Evolutionary conservation across 2,888 invertebrate genomes (phyloP).

Genomic region (Azorinus chamasolen): DNA sequence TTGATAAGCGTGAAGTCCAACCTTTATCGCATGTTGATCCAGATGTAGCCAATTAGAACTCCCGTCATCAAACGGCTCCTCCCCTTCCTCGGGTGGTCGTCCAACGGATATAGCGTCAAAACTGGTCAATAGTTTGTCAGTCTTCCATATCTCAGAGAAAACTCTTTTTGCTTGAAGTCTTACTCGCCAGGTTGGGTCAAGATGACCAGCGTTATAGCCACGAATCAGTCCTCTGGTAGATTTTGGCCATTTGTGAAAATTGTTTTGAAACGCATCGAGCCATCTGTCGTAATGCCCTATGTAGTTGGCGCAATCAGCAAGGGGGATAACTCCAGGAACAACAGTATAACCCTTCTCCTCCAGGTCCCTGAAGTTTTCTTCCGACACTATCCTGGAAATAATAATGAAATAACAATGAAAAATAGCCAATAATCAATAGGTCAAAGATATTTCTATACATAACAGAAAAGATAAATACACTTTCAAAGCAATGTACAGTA

Average conservation of each 20-base stretch:
- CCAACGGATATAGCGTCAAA: conserved; percentile 81
- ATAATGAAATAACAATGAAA: too few relatives aligned
- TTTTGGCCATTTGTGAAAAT: conserved; percentile 62
- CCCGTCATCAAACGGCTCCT: conserved; percentile 58
- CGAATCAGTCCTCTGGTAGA: conserved; percentile 74
- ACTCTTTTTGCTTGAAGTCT: conserved; percentile 74
- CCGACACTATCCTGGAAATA: conserved; percentile 52
- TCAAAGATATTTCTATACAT: too few relatives aligned
- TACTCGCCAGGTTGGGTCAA: conserved; percentile 76
- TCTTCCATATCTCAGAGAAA: conserved; percentile 79
- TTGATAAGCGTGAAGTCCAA: conserved; percentile 77
- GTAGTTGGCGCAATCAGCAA: conserved; percentile 67
- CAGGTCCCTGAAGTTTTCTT: conserved; percentile 61
- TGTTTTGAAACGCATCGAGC: conserved; percentile 68
- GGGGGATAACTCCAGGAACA: conserved; percentile 64
- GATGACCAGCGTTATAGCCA: conserved; percentile 73
- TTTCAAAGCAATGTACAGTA: too few relatives aligned
- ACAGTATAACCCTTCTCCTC: conserved; percentile 75
- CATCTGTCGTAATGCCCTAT: conserved; percentile 69
- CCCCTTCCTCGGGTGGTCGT: conserved; percentile 78
- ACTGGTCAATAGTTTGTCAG: conserved; percentile 78
- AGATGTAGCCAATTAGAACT: conserved; percentile 67
- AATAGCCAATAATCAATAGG: too few relatives aligned
- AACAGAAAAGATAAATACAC: too few relatives aligned
- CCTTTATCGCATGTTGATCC: conserved; percentile 68